Evolutionary conservation across 2,113 vertebrate genomes (phyloP).

Genomic region (Channa argus): DNA sequence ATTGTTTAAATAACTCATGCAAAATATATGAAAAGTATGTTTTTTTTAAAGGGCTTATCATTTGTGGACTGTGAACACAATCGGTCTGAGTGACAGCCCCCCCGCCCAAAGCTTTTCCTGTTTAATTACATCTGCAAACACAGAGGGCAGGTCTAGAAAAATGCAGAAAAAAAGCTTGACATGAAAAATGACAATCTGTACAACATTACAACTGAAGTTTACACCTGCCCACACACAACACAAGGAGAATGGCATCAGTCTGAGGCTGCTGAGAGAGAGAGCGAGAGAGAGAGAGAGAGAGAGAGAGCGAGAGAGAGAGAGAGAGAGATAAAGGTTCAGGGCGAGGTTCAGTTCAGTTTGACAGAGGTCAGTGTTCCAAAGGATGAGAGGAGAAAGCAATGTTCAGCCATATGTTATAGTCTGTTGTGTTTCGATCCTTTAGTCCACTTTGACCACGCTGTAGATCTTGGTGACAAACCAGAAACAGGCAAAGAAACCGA

Average conservation of each 20-base stretch:
- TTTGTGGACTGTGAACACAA: not conserved
- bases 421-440: constrained; percentile 13
- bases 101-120: constrained; percentile 3
- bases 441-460: constrained; percentile 73
- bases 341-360: constrained; percentile 4
- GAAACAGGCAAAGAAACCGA: constrained; percentile 70
- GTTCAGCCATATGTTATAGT: not conserved
- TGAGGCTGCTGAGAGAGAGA: not conserved
- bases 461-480: constrained; percentile 74
- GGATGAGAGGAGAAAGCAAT: not conserved
- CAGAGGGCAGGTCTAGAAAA: not conserved
- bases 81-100: not conserved
- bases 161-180: not conserved
- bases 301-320: not conserved
- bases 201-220: constrained; percentile 8
- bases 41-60: not conserved
- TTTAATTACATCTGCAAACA: constrained; percentile 18
- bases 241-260: not conserved
- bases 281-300: not conserved
- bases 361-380: not conserved
- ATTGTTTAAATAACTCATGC: not conserved
- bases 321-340: not conserved
- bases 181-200: constrained; percentile 4
- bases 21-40: too few relatives aligned
- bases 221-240: constrained; percentile 19